These are phyloP conservation scores for Triplophysa dalaica DNA, from an alignment of 2,113 vertebrate genomes.

Conservation along the genomic window DNA sequence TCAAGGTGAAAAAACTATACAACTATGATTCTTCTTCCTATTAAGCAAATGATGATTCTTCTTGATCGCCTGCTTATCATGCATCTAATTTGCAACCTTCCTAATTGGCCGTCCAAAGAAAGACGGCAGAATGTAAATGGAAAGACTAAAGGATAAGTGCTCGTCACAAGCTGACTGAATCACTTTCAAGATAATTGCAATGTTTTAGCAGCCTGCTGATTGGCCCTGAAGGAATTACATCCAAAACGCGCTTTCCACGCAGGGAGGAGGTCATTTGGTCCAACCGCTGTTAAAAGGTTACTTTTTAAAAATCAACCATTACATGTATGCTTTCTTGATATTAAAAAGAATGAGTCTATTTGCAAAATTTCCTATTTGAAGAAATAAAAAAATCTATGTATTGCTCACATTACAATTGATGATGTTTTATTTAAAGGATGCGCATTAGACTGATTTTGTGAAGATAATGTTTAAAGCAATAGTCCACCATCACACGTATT, in stretches of 20 bases:
- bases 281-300: background rate
- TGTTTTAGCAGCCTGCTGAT: slow-evolving; percentile 26
- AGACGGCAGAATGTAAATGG: slow-evolving; percentile 27
- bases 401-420: too few species aligned
- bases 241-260: slow-evolving; percentile 2
- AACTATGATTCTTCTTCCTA: slow-evolving; percentile 9
- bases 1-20: slow-evolving; percentile 12
- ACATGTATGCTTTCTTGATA: too few species aligned
- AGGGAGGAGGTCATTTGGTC: background rate
- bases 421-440: too few species aligned
- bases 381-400: too few species aligned
- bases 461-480: too few species aligned
- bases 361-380: too few species aligned
- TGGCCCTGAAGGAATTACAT: slow-evolving; percentile 16
- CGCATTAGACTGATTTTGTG: too few species aligned
- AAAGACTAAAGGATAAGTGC: slow-evolving; percentile 24
- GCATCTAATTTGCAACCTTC: slow-evolving; percentile 32
- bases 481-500: too few species aligned
- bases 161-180: slow-evolving; percentile 14
- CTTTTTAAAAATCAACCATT: background rate
- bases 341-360: too few species aligned
- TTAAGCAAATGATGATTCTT: slow-evolving; percentile 40
- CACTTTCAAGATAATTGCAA: slow-evolving; percentile 18
- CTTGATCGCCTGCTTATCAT: slow-evolving; percentile 45
- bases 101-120: slow-evolving; percentile 35